Percentiles rank a stretch among this genome's conserved stretches.
These are phyloP conservation scores for Dascillus cervinus DNA, from an alignment of 2,888 invertebrate species.

Conservation along the genomic window DNA sequence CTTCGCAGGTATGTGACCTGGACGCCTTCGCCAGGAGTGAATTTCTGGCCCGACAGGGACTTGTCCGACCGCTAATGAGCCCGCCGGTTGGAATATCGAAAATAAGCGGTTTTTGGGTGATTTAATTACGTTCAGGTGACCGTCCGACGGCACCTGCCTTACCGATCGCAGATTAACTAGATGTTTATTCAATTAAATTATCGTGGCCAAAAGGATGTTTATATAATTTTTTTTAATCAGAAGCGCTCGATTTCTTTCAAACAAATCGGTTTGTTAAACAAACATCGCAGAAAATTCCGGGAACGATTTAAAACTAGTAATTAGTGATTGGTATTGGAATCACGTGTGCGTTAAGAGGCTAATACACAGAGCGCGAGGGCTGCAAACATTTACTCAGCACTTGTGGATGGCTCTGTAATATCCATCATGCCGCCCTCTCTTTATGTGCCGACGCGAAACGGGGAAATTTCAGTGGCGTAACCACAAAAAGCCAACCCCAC, in stretches of 20 bases:
- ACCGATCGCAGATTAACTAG: slow-evolving; percentile 5
- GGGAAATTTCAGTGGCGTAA: slow-evolving; percentile 9
- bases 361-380: slow-evolving; percentile 31
- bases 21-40: too few species aligned
- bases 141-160: slow-evolving; percentile 19
- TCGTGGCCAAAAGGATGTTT: slow-evolving; percentile 4
- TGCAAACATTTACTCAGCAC: slow-evolving; percentile 39
- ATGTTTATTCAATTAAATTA: slow-evolving; percentile 7
- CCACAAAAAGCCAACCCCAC: too few species aligned
- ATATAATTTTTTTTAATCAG: too few species aligned
- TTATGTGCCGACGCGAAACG: slow-evolving; percentile 12
- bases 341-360: slow-evolving; percentile 30
- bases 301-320: slow-evolving; percentile 17
- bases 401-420: slow-evolving; percentile 29
- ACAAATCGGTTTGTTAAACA: too few species aligned
- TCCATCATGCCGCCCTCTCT: slow-evolving; percentile 20
- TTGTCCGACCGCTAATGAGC: too few species aligned
- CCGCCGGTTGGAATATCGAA: too few species aligned
- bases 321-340: slow-evolving; percentile 31
- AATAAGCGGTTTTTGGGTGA: too few species aligned
- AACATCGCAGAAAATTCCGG: slow-evolving; percentile 8
- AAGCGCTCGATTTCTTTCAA: too few species aligned
- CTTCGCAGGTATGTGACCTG: slow-evolving; percentile 85
- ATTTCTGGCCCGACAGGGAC: too few species aligned
- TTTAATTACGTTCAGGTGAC: slow-evolving; percentile 8